Base-by-base conservation (phyloP, 2,888 invertebrate genomes). In the Polydrusus cervinus region DNA sequence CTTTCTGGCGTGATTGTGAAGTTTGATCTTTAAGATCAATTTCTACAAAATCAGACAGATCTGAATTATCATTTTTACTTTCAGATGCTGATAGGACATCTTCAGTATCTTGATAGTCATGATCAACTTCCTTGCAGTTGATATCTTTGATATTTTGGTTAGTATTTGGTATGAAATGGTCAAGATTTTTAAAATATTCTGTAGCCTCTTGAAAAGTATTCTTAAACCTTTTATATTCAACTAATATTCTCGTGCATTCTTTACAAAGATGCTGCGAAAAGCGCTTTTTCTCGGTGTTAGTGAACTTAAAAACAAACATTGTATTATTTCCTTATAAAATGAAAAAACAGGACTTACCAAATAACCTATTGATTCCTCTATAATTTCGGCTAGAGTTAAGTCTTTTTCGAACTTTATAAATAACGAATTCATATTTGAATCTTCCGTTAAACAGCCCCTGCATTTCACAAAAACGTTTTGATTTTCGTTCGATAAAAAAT, bases 201-300 rank as follows among this genome's bases (percentile, higher is more conserved):
- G 64, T 64, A 34, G 64, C 64, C n/a, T 47, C 16, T 30, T 16
- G 49, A 47, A 64, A 64, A 7, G n/a, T 34, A 9, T 3, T 64
- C 11, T 34, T 64, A 49, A 64, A 64, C 20, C 5, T 64, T 49
- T 13, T 8, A 34, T 47, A 64, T 34, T 64, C 34, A 14, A 64
- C 49, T 30, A 64, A 9, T 13, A 49, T 64, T 47, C 30, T 47
- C 3, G 64, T 47, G 34, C 64, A 64, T 16, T 49, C 16, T 16
- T 30, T 49, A 49, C 64, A 64, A 16, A 64, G 64, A 47, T 64
- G 34, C 11, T 64, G 30, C n/a, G 64, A 64, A 30, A 34, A 64
- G 7, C 11, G 0, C 5, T 64, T 49, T 30, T 47, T 34, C n/a
- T 64, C 34, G 13, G 14, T 43, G 13, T 13, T 34, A 13, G 43